Evolutionary conservation across 2,113 vertebrate species (phyloP).

Genomic region (Mirza zaza): DNA sequence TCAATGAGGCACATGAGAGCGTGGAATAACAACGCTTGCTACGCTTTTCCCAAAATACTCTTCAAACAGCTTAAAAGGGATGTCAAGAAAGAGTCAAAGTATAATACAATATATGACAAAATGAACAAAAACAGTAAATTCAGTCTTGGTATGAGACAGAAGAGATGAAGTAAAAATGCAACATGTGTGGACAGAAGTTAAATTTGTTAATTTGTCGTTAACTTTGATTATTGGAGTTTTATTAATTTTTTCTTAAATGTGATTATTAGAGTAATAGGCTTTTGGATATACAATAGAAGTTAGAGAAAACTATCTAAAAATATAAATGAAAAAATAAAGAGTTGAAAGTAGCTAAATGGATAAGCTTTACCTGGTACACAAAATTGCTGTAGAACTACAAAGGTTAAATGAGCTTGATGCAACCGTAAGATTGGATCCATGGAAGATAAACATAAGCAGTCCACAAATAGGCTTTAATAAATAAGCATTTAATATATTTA

Average conservation of each 20-base stretch:
- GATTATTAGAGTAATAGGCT: background rate
- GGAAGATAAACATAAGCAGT: background rate
- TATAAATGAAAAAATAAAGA: background rate
- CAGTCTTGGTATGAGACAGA: rapidly evolving
- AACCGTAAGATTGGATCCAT: background rate
- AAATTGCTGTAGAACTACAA: background rate
- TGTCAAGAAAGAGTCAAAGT: background rate
- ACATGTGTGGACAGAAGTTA: too few species aligned
- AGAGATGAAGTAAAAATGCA: background rate
- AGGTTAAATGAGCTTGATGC: background rate
- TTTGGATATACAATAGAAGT: background rate
- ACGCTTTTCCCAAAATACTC: background rate
- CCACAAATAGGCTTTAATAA: background rate
- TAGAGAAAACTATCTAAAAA: background rate
- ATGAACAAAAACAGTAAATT: too few species aligned
- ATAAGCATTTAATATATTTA: background rate
- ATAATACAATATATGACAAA: background rate
- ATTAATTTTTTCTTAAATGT: background rate
- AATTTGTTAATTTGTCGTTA: background rate
- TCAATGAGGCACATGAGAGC: rapidly evolving
- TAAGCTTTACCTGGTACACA: background rate
- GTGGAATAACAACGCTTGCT: background rate
- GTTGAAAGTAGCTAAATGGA: background rate
- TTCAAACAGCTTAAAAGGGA: background rate
- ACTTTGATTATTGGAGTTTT: background rate